phyloP scores from a whole-genome alignment of 2,888 invertebrate genomes.

The Drosophila colorata region DNA sequence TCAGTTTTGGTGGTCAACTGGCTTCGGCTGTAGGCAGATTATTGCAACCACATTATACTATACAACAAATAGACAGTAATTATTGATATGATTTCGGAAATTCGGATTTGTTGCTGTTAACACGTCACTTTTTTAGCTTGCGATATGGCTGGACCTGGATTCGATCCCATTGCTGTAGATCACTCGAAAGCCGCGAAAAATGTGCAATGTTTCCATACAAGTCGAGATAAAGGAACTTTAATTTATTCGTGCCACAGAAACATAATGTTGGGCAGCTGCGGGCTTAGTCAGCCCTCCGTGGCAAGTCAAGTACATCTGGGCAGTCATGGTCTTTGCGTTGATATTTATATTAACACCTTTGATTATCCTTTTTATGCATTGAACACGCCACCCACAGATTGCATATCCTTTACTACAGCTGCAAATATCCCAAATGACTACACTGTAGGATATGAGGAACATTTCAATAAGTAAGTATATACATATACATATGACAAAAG shows the following conservation, averaged over 20 bases:
- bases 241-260: slow-evolving; percentile 83
- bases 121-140: slow-evolving; percentile 70
- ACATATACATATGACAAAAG: background rate
- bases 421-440: slow-evolving; percentile 75
- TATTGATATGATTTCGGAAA: too few species aligned
- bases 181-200: slow-evolving; percentile 81
- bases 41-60: slow-evolving; percentile 60
- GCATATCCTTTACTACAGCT: slow-evolving; percentile 65
- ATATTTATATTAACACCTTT: slow-evolving; percentile 83
- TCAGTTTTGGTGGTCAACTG: slow-evolving; percentile 84
- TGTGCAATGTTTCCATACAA: slow-evolving; percentile 84
- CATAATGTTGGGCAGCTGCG: slow-evolving; percentile 83
- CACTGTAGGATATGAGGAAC: slow-evolving; percentile 83
- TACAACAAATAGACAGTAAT: slow-evolving; percentile 83
- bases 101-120: background rate
- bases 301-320: slow-evolving; percentile 77
- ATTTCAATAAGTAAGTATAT: slow-evolving; percentile 64
- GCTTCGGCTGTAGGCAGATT: slow-evolving; percentile 80
- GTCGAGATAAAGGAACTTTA: slow-evolving; percentile 83
- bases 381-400: slow-evolving; percentile 64
- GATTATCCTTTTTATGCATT: slow-evolving; percentile 83
- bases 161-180: slow-evolving; percentile 77
- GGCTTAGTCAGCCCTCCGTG: slow-evolving; percentile 80
- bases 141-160: slow-evolving; percentile 85
- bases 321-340: slow-evolving; percentile 83